Conservation (phyloP, 2,888 invertebrate genomes). For the Ophioninae sp. region DNA sequence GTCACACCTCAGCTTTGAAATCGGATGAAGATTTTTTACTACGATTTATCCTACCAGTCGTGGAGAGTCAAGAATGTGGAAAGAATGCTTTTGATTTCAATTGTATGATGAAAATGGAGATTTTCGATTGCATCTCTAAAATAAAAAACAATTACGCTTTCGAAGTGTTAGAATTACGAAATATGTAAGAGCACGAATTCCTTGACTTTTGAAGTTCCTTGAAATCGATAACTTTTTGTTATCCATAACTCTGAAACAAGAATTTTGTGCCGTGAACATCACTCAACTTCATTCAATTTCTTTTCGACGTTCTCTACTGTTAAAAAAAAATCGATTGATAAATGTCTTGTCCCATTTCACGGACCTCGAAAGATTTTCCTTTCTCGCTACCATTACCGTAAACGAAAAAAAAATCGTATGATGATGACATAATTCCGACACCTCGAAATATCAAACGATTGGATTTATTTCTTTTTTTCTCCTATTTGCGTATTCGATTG, state of each 20-base stretch:
- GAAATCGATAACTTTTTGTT: neutral
- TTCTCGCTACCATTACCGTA: neutral
- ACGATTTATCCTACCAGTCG: too few species aligned
- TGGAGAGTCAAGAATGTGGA: too few species aligned
- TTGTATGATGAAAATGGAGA: neutral
- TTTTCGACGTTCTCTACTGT: neutral
- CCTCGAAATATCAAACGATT: neutral
- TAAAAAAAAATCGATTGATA: neutral
- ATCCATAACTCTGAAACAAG: neutral
- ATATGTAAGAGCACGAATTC: neutral
- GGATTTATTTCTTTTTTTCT: neutral
- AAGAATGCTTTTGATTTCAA: neutral
- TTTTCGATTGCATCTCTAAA: neutral
- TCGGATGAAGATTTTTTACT: neutral
- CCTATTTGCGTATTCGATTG: neutral
- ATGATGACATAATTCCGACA: neutral
- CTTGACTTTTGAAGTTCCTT: neutral
- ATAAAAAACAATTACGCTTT: neutral
- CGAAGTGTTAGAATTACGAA: neutral
- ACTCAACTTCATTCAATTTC: too few species aligned
- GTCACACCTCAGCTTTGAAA: neutral
- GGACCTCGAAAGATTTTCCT: neutral
- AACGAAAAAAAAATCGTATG: neutral
- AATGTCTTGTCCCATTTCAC: neutral
- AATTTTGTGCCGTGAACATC: neutral